Base-by-base conservation (phyloP, 2,888 invertebrate species). In the Eupithecia abbreviata region DNA sequence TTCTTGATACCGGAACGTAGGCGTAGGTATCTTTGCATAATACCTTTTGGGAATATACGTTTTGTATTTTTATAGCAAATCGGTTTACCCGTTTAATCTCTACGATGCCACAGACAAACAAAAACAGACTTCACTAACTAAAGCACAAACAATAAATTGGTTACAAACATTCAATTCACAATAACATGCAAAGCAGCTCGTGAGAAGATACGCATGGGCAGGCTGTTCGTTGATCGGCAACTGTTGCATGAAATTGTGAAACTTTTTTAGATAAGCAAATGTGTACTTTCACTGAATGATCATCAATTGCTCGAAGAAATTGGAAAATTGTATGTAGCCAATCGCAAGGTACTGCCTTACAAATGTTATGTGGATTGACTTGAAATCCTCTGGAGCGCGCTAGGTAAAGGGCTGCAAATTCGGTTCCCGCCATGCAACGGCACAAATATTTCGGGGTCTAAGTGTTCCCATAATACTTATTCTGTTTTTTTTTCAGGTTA, bases 161-260 rank as follows among this genome's bases (percentile, higher is more conserved):
- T 4, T 1, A 49, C 69, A 45, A 45, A 68, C n/a, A 45, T 70
- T 30, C 71, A 69, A 74, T 76, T 76, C 73, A 81, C 80, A 80
- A 78, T 73, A 81, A 79, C 78, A 81, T 81, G 80, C 80, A 74
- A 84, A 81, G 80, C 76, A 80, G 77, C 81, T 79, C 82, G 84
- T 86, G 86, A 82, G 85, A 86, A 85, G 84, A 83, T 76, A 82
- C 79, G 85, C 84, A 71, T 81, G 79, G 77, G 41, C 80, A 81
- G 77, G 73, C 82, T 77, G 41, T 71, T 73, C 79, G 72, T 43
- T 65, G 51, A 62, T 67, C 70, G 13, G 67, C 18, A 67, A 66
- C 55, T 66, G 72, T 18, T 73, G 66, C 69, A 58, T 75, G 58
- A 72, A 72, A 73, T 75, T 67, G 67, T 73, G 65, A 66, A 72